Evolutionary conservation across 2,113 vertebrate genomes (phyloP).

Genomic region (Tachycineta bicolor): DNA sequence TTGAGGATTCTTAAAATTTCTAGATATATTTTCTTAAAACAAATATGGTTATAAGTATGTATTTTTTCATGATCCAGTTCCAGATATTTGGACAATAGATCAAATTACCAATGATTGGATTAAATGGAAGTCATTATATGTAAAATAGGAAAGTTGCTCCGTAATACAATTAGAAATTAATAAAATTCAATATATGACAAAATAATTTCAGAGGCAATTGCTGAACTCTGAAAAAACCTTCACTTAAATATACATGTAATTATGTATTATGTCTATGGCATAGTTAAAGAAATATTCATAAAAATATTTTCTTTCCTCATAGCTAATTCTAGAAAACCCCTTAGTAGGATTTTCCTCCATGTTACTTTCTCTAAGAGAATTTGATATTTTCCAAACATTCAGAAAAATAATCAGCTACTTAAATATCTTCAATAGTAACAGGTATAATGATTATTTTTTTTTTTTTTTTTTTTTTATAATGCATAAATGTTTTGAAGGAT

Average conservation of each 20-base stretch:
- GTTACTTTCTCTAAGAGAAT: background rate
- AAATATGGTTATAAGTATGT: background rate
- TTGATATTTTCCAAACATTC: background rate
- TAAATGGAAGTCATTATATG: background rate
- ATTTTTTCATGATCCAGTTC: background rate
- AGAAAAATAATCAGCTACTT: background rate
- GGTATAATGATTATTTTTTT: background rate
- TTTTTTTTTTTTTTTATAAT: background rate
- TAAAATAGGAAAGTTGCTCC: background rate
- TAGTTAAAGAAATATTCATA: background rate
- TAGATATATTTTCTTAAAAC: background rate
- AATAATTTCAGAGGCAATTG: background rate
- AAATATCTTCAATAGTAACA: background rate
- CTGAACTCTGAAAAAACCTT: background rate
- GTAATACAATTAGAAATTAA: background rate
- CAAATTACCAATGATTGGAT: background rate
- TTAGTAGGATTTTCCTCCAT: background rate
- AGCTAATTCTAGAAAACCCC: background rate
- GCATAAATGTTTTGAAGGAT: background rate
- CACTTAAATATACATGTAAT: background rate
- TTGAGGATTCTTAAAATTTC: background rate
- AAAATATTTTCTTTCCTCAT: background rate
- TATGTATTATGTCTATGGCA: background rate
- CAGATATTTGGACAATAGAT: background rate
- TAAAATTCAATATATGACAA: conserved; percentile 1